These are phyloP conservation scores for Muricea muricata DNA, from an alignment of 92 coral and sea anemone genomes.

Conservation along the genomic window DNA sequence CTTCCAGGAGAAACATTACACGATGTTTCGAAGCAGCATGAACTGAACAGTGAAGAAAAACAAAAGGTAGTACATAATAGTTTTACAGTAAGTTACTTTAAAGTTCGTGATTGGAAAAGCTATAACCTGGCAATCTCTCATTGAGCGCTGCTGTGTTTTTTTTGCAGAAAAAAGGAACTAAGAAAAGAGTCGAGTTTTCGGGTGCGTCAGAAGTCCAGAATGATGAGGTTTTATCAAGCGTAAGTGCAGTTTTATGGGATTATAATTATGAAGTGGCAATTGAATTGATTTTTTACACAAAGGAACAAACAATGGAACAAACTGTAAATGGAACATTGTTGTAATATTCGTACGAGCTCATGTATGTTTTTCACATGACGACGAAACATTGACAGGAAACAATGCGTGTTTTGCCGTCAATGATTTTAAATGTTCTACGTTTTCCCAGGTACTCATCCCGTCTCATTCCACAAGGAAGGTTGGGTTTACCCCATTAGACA, in stretches of 20 bases:
- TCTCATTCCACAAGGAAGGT: too few relatives aligned
- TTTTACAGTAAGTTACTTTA: too few relatives aligned
- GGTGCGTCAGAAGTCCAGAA: neutral
- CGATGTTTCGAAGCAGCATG: neutral
- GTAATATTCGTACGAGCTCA: neutral
- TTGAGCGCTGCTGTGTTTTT: neutral
- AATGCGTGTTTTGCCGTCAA: too few relatives aligned
- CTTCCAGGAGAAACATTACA: neutral
- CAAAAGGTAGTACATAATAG: neutral
- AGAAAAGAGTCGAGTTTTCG: conserved; percentile 33
- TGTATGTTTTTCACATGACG: neutral
- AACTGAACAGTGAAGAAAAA: neutral
- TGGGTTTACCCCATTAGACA: too few relatives aligned
- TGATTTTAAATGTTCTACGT: too few relatives aligned
- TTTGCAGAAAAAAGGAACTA: conserved; percentile 12
- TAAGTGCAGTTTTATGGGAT: too few relatives aligned
- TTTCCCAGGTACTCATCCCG: too few relatives aligned
- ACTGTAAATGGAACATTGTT: too few relatives aligned
- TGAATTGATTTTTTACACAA: too few relatives aligned
- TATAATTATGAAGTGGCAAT: too few relatives aligned
- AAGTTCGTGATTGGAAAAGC: neutral
- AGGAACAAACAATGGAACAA: too few relatives aligned
- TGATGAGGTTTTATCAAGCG: neutral
- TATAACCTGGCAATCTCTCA: neutral
- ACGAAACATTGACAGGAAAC: too few relatives aligned